Evolutionary conservation across 2,888 invertebrate genomes (phyloP).

Genomic region (Chromoteleia sp.): DNA sequence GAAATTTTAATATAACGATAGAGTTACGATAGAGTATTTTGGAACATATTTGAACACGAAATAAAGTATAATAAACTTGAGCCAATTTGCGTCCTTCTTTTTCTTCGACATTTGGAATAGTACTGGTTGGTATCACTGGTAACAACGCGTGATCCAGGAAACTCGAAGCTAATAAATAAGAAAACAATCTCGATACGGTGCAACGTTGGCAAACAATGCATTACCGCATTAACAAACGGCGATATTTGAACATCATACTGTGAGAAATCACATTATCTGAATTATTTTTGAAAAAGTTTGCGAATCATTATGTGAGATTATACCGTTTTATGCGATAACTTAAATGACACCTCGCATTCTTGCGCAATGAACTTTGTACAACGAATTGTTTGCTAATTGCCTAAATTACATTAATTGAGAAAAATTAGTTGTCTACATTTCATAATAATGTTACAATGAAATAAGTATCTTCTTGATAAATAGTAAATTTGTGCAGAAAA

Average conservation of each 20-base stretch:
- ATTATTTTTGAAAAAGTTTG: constrained; percentile 34
- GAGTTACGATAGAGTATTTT: too few relatives aligned
- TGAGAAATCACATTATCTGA: constrained; percentile 20
- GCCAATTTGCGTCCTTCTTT: not conserved
- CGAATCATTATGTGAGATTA: constrained; percentile 32
- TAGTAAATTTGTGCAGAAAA: too few relatives aligned
- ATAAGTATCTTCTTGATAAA: too few relatives aligned
- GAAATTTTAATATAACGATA: too few relatives aligned
- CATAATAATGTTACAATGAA: too few relatives aligned
- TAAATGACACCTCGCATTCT: constrained; percentile 12
- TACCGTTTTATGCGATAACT: constrained; percentile 18
- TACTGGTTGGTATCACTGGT: not conserved
- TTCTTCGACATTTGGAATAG: constrained; percentile 1
- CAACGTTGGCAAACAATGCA: constrained; percentile 10
- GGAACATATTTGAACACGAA: too few relatives aligned
- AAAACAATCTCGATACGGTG: constrained; percentile 26
- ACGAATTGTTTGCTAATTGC: constrained; percentile 34
- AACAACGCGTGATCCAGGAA: constrained; percentile 33
- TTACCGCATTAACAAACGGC: constrained; percentile 34
- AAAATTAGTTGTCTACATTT: too few relatives aligned
- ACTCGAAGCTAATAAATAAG: constrained; percentile 21
- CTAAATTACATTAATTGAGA: not conserved
- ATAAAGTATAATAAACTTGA: not conserved
- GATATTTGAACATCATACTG: constrained; percentile 26
- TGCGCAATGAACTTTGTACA: constrained; percentile 34